Base-by-base conservation (phyloP, 2,797 vertebrate species). In the Myripristis murdjan region DNA sequence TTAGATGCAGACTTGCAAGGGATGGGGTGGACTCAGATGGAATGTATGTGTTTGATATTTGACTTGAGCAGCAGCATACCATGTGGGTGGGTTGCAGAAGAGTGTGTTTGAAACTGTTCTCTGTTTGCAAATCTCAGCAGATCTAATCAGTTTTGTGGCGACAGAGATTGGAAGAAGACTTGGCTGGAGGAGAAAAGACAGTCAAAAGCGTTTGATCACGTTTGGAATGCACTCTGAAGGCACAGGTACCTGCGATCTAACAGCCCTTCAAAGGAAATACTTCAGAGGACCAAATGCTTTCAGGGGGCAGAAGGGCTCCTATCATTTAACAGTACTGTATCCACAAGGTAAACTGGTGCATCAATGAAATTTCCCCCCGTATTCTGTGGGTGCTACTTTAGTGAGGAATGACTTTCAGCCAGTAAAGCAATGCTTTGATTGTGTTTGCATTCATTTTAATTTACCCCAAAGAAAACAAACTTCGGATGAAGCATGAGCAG, bases 101-200 rank as follows among this genome's bases (percentile, higher is more conserved):
- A 82, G 74, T 81, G 86, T 84, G 86, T 82, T 85, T 90, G 82
- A 89, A 90, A 91, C 69, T 64, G 77, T 78, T 84, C 81, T 79
- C 73, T 88, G 77, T 81, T 90, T 81, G 73, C 73, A 79, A 80
- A 89, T 86, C 87, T 86, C 57, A 44, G 79, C 49, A 83, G 88
- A 92, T 91, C 85, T 88, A 91, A 91, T 93, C 90, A 86, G 86
- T 81, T 75, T n/a, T 61, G 70, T 71, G 75, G 83, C 69, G 28
- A 88, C 86, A 71, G 77, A 87, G 85, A 87, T 81, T 81, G 73
- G 87, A 84, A 78, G 75, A 87, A 62, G 75, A 83, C 85, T 83
- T 86, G 77, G 84, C 83, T 76, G 65, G 62, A 86, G 72, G 56
- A 89, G 85, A 81, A 73, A 58, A 86, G 58, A 79, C 75, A 81